Conservation (phyloP, 1,140 invertebrate genomes). For the Aphelinus atriplicis region DNA sequence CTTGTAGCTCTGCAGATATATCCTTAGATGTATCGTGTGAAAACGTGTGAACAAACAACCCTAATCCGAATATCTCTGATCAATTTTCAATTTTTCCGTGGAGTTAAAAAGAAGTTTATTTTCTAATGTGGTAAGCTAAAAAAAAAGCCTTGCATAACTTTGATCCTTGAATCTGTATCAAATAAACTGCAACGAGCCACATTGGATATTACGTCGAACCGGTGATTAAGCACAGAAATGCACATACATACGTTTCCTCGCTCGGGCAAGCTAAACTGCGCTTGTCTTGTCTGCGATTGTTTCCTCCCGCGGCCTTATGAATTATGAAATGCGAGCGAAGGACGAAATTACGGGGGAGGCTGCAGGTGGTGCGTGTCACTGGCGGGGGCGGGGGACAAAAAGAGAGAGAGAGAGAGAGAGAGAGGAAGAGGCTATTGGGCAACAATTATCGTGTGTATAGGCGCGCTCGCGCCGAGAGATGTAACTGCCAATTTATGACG, state of each 20-base stretch:
- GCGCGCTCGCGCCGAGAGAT: conserved; percentile 12
- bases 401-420: conserved; percentile 19
- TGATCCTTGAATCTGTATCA: too few relatives aligned
- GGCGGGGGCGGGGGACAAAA: conserved; percentile 17
- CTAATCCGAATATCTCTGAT: too few relatives aligned
- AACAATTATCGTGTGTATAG: conserved; percentile 26
- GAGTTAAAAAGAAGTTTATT: too few relatives aligned
- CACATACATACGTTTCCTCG: background rate
- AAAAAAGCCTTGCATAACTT: too few relatives aligned
- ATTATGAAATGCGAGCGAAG: conserved; percentile 2
- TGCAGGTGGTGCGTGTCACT: conserved; percentile 12
- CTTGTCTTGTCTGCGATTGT: conserved; percentile 4
- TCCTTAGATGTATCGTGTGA: too few relatives aligned
- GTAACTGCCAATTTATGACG: conserved; percentile 34
- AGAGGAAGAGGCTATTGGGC: conserved; percentile 36
- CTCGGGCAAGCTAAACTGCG: background rate
- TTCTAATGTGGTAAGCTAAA: too few relatives aligned
- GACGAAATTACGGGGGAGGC: background rate
- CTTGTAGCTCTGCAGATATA: too few relatives aligned
- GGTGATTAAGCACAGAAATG: background rate
- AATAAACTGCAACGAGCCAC: too few relatives aligned
- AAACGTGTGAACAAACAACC: too few relatives aligned
- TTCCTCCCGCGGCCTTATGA: background rate
- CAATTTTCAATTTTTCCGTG: too few relatives aligned
- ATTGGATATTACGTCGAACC: background rate